Percentiles rank a stretch among this genome's conserved stretches.
These are phyloP conservation scores for Tiphia femorata DNA, from an alignment of 2,888 invertebrate genomes.

Conservation along the genomic window DNA sequence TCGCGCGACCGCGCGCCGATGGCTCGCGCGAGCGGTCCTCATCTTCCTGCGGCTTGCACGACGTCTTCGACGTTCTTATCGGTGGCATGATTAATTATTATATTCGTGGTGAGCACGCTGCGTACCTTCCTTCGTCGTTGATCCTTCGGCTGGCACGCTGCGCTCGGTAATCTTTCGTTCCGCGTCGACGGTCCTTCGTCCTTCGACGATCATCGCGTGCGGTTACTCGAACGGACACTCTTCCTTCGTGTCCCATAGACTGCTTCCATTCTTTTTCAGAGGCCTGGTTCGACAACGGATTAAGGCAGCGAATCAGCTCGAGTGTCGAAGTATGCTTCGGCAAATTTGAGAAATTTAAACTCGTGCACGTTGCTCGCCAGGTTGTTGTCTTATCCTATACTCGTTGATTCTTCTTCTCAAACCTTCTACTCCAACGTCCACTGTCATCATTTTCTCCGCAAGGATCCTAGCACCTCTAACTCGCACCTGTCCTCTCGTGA, in stretches of 20 bases:
- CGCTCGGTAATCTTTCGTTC: background rate
- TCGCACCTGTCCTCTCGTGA: background rate
- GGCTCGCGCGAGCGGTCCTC: constrained; percentile 34
- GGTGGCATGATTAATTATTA: constrained; percentile 45
- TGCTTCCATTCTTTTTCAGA: too few relatives aligned
- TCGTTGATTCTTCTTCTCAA: background rate
- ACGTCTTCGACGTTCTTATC: constrained; percentile 44
- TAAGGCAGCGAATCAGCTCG: too few relatives aligned
- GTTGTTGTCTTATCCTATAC: too few relatives aligned
- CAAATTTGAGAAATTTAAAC: too few relatives aligned
- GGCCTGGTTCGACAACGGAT: too few relatives aligned
- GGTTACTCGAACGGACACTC: too few relatives aligned
- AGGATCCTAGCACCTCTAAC: background rate
- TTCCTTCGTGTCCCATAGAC: too few relatives aligned
- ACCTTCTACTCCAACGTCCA: background rate
- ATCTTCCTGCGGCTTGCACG: constrained; percentile 33
- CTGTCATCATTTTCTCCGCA: background rate
- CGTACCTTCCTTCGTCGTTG: constrained; percentile 21
- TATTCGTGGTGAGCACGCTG: too few relatives aligned
- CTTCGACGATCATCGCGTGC: too few relatives aligned
- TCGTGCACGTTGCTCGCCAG: too few relatives aligned
- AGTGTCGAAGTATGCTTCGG: too few relatives aligned
- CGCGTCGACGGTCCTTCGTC: background rate
- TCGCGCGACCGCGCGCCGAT: too few relatives aligned
- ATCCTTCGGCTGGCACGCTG: constrained; percentile 21